Base-by-base conservation (phyloP, 2,797 vertebrate genomes). In the Lemur catta region DNA sequence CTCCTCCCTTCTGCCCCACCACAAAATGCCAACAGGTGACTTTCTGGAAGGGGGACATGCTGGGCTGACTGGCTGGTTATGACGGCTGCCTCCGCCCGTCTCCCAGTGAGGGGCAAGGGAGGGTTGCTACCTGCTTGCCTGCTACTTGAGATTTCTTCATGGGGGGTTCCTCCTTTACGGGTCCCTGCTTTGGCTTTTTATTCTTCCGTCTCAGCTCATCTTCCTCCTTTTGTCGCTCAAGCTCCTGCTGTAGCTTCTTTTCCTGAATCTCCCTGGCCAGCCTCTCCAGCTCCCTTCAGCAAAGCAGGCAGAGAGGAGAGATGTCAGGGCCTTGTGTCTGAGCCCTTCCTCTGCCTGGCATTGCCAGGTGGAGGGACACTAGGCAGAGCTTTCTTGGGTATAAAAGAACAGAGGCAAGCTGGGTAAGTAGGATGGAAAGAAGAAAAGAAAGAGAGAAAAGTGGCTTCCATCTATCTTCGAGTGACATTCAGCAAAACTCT, bases 121-220 rank as follows among this genome's bases (percentile, higher is more conserved):
- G 33, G 48, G 63, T 0, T 2, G 30, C 4, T 96, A 99, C 99
- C 98, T 98, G 98, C 46, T 98, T 99, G 92, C 24, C 95, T 26
- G 95, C 96, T 24, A 84, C 11, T 41, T 98, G 97, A 8, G 93
- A 95, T 98, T 98, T 99, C 98, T 98, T 99, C 46, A 38, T 91
- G 0, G 17, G 12, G 0, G 26, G 4, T 0, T 98, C 98, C 0
- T 99, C 99, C 97, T 98, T 99, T 0, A 1, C 28, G 0, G 50
- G 30, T 50, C 98, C 99, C 52, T 14, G 98, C 94, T 98, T 99
- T n/a, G 85, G 97, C 69, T 97, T 99, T 92, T 98, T 99, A 61
- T 13, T 87, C 87, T 98, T 99, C 96, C 98, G 99, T 95, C 96
- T 99, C 90, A 98, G n/a, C 65, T 99, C 99, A 33, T 99, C 99